Conservation (phyloP, 2,113 vertebrate species). For the Larimichthys crocea region DNA sequence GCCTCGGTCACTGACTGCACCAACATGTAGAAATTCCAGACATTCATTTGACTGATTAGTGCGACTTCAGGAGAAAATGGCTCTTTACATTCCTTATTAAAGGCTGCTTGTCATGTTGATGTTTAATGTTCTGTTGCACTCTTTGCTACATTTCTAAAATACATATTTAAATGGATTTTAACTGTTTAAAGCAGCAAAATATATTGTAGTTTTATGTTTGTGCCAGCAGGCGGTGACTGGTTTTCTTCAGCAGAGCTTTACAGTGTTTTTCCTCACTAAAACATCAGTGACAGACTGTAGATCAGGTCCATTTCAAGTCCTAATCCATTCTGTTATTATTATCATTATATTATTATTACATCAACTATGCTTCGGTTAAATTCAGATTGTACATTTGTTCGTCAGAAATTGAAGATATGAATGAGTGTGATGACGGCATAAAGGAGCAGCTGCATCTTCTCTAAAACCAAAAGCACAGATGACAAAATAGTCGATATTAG, state of each 20-base stretch:
- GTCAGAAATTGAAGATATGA: background rate
- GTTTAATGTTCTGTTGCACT: background rate
- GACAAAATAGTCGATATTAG: background rate
- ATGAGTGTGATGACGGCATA: background rate
- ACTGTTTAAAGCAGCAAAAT: background rate
- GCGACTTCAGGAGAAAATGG: background rate
- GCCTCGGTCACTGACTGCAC: background rate
- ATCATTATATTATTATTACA: background rate
- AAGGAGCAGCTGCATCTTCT: background rate
- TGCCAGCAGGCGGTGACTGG: constrained; percentile 41
- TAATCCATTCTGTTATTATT: background rate
- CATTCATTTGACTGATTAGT: background rate
- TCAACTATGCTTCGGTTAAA: background rate
- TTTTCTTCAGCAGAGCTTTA: background rate
- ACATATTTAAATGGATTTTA: background rate
- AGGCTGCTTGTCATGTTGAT: background rate
- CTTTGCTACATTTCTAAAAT: background rate
- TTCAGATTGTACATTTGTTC: background rate
- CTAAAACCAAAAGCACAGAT: background rate
- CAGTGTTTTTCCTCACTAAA: background rate
- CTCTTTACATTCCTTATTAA: background rate
- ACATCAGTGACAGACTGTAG: background rate
- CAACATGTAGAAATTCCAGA: background rate
- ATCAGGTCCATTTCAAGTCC: background rate
- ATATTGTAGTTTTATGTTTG: background rate